Percentiles rank a stretch among this genome's conserved stretches.
phyloP scores from a whole-genome alignment of 1,140 invertebrate genomes.

The Spodoptera frugiperda region DNA sequence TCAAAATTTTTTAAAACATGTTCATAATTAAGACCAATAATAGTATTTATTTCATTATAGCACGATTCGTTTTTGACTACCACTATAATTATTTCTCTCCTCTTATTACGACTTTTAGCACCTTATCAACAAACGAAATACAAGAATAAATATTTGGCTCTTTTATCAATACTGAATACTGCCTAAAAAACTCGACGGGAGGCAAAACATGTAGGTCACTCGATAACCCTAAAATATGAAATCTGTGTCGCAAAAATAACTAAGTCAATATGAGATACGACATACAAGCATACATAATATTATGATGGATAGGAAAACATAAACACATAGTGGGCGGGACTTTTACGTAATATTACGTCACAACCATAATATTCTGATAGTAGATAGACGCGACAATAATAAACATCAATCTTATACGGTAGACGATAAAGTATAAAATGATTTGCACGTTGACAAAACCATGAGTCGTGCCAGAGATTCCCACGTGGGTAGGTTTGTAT shows the following conservation, averaged over 20 bases:
- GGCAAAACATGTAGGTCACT: slow-evolving; percentile 27
- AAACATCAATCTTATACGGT: neutral
- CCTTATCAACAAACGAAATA: neutral
- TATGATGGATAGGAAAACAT: slow-evolving; percentile 28
- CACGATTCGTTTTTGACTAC: no score
- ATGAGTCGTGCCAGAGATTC: slow-evolving; percentile 32
- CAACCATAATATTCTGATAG: slow-evolving; percentile 31
- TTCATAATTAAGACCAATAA: no score
- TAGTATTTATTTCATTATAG: no score
- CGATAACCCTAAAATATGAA: slow-evolving; percentile 18
- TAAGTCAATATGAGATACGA: slow-evolving; percentile 22
- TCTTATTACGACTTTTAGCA: neutral
- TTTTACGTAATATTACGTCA: slow-evolving; percentile 46
- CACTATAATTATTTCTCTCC: no score
- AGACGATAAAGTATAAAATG: neutral
- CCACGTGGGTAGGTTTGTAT: slow-evolving; percentile 13
- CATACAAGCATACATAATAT: neutral
- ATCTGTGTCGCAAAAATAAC: slow-evolving; percentile 12
- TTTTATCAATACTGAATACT: neutral
- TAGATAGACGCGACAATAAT: neutral
- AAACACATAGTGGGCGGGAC: slow-evolving; percentile 32
- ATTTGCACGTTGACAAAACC: slow-evolving; percentile 17
- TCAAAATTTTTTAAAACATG: no score
- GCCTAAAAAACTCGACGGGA: slow-evolving; percentile 8
- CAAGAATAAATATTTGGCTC: no score